A percentile compares a stretch with the other conserved stretches of the same genome.
These are phyloP conservation scores for Xiphophorus maculatus DNA, from an alignment of 2,113 vertebrate genomes.

Conservation along the genomic window DNA sequence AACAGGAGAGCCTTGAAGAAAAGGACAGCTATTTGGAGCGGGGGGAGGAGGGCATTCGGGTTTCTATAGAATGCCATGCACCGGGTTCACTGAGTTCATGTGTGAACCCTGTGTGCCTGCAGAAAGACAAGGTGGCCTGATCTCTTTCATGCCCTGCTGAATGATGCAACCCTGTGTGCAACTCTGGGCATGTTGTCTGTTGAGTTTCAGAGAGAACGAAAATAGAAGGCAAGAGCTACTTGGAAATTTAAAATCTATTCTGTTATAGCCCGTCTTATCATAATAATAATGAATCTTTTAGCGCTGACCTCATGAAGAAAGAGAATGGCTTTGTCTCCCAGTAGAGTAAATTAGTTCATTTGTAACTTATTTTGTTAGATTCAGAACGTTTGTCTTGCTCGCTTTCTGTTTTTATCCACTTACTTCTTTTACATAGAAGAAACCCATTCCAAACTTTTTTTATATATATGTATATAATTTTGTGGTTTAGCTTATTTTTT, in stretches of 20 bases:
- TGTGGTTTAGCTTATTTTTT: neutral
- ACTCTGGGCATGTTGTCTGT: constrained; percentile 53
- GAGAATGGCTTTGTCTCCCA: neutral
- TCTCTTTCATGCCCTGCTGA: constrained; percentile 37
- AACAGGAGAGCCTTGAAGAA: constrained; percentile 32
- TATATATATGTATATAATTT: no score
- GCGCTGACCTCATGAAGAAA: constrained; percentile 15
- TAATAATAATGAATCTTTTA: constrained; percentile 19
- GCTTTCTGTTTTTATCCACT: neutral
- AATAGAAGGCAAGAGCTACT: constrained; percentile 5
- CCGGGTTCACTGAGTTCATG: constrained; percentile 62
- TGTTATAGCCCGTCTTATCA: constrained; percentile 29
- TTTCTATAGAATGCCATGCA: constrained; percentile 61
- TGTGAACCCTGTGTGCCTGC: constrained; percentile 49
- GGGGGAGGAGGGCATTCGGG: constrained; percentile 48
- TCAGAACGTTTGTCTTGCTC: no score
- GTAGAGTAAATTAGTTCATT: neutral
- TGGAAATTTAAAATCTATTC: constrained; percentile 6
- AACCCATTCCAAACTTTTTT: no score
- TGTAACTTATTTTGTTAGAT: neutral
- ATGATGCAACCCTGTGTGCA: constrained; percentile 51
- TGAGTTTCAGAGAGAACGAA: constrained; percentile 24
- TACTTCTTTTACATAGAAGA: no score
- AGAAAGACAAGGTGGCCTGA: constrained; percentile 52
- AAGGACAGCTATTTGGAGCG: constrained; percentile 33